Evolutionary conservation across 2,888 invertebrate genomes (phyloP).

Genomic region (Drosophila mimica): DNA sequence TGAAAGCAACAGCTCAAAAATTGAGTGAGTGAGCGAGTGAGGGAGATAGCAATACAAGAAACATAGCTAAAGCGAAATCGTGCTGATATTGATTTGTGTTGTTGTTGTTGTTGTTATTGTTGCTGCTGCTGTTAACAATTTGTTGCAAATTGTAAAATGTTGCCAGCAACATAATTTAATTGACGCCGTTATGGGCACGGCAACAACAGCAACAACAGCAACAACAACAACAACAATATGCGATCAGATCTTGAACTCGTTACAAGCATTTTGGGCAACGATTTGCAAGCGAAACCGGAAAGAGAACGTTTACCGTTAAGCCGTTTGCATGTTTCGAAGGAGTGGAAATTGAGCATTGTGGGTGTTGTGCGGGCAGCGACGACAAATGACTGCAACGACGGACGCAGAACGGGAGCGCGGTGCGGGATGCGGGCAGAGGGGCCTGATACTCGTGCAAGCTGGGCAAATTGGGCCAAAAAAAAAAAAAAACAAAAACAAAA

Average conservation of each 20-base stretch:
- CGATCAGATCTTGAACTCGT: constrained; percentile 63
- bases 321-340: constrained; percentile 20
- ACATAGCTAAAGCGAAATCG: constrained; percentile 33
- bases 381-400: background rate
- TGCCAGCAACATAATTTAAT: constrained; percentile 81
- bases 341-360: constrained; percentile 32
- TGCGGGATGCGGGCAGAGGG: background rate
- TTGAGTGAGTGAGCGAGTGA: constrained; percentile 1
- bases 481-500: background rate
- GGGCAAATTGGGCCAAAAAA: background rate
- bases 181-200: constrained; percentile 78
- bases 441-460: background rate
- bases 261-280: constrained; percentile 59
- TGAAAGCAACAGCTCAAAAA: constrained; percentile 12
- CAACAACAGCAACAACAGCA: constrained; percentile 49
- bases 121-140: constrained; percentile 74
- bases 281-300: constrained; percentile 60
- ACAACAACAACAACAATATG: constrained; percentile 51
- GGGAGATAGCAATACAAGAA: constrained; percentile 9
- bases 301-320: constrained; percentile 58
- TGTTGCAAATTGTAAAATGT: constrained; percentile 81
- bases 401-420: background rate
- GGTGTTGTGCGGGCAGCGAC: constrained; percentile 24
- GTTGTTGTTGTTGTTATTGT: constrained; percentile 24
- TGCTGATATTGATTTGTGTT: constrained; percentile 70